Evolutionary conservation across 2,113 vertebrate species (phyloP), one percentile per base, ranked within the genome.

Genomic region (Tauraco erythrolophus): DNA sequence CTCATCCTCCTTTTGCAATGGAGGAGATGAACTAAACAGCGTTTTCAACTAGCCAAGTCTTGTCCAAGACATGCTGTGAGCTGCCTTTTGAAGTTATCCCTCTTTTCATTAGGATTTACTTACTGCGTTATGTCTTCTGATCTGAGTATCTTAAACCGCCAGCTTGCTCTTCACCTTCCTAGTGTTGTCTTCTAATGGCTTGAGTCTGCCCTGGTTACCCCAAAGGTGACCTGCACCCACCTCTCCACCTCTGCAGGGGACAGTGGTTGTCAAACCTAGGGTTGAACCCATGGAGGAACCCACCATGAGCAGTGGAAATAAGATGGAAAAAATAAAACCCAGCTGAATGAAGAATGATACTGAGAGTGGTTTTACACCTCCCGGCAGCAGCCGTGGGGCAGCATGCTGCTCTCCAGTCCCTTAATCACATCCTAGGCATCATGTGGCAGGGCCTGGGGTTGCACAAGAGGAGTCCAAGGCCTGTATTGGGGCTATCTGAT

Each of bases 1-100:
- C 25, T 84, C n/a, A 10, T 35, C 41, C 24, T 71, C 25, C 3
- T 19, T 68, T 64, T 69, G 39, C 43, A 70, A 0, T 9, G 10
- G 15, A 15, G 21, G 17, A 13, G 5, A 28, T 41, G 27, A 69
- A 30, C 5, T 35, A 27, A 77, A 57, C 3, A 65, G 27, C 6
- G 4, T 61, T 80, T 89, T 62, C 45, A 70, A 8, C 30, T 81
- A 0, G 0, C 27, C 39, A 56, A 13, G 30, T 39, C 33, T 65
- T 69, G 35, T 51, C 35, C 0, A 0, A 74, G 69, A 39, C 8
- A 3, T 0, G 2, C 6, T 54, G 25, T n/a, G 21, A 83, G 24
- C 14, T 50, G 60, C 35, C 7, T 89, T 65, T 45, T 48, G 33
- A 64, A 43, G 28, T 14, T 10, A 14, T 7, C 14, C 25, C 14